Conservation (phyloP, 2,113 vertebrate species). For the Sylvia atricapilla region DNA sequence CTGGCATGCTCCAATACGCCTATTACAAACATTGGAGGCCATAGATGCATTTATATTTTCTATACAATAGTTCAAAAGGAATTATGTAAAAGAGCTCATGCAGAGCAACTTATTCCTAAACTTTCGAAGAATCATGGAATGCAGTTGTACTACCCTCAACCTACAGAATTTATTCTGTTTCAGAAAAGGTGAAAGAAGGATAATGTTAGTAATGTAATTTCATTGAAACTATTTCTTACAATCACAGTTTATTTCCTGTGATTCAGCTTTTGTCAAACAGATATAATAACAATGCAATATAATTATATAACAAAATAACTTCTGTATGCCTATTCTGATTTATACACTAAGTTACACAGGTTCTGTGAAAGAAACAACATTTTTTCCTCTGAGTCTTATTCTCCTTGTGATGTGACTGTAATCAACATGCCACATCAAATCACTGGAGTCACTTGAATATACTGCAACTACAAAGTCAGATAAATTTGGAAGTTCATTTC, state of each 20-base stretch:
- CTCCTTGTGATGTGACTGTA: background rate
- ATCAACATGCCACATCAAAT: background rate
- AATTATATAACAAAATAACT: background rate
- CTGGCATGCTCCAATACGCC: background rate
- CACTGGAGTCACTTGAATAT: background rate
- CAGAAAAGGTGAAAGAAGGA: background rate
- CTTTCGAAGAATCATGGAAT: background rate
- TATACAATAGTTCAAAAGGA: background rate
- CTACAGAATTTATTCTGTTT: background rate
- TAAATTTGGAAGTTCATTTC: background rate
- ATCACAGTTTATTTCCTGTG: background rate
- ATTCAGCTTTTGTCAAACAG: background rate
- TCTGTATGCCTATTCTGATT: background rate
- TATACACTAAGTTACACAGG: background rate
- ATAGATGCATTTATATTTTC: background rate
- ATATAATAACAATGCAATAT: background rate
- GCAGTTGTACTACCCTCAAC: background rate
- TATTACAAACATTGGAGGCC: background rate
- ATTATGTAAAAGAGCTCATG: background rate
- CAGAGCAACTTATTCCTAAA: background rate
- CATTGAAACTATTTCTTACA: background rate
- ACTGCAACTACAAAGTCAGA: background rate
- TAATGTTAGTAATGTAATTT: background rate
- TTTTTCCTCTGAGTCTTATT: background rate
- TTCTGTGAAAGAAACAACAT: background rate